A percentile compares a stretch with the other conserved stretches of the same genome.
Evolutionary conservation across 2,797 vertebrate species (phyloP).

Genomic region (Macrochelys suwanniensis): DNA sequence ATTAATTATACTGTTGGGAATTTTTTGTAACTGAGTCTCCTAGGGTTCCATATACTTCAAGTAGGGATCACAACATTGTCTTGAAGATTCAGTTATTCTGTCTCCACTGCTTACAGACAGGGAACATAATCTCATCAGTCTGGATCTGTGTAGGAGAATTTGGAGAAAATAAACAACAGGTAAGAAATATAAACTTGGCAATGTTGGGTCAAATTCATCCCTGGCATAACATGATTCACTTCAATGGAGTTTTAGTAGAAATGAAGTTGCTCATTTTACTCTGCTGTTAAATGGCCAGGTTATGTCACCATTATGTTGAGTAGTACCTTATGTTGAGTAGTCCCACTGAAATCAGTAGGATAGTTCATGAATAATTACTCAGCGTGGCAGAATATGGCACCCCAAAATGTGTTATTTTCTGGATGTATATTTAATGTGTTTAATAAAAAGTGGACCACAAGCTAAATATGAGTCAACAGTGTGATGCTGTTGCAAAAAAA

Average conservation of each 20-base stretch:
- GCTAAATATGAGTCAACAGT: too few relatives aligned
- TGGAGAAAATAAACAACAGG: slow-evolving; percentile 67
- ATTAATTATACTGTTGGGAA: slow-evolving; percentile 24
- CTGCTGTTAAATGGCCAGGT: neutral
- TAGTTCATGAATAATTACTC: neutral
- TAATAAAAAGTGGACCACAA: neutral
- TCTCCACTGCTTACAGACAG: slow-evolving; percentile 69
- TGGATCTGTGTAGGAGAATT: slow-evolving; percentile 66
- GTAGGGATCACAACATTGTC: slow-evolving; percentile 41
- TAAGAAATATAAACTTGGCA: slow-evolving; percentile 43
- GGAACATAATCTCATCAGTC: slow-evolving; percentile 68
- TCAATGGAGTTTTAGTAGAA: neutral
- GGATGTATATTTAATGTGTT: neutral
- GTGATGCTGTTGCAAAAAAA: too few relatives aligned
- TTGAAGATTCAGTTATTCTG: slow-evolving; percentile 66
- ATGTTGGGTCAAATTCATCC: neutral
- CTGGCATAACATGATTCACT: neutral
- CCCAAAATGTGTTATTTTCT: neutral
- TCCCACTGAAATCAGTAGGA: neutral
- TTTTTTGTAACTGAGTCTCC: slow-evolving; percentile 27
- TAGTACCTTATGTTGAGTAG: neutral
- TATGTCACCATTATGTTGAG: neutral
- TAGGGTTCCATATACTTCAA: slow-evolving; percentile 68
- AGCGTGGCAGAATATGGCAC: neutral
- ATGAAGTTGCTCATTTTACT: neutral